These are phyloP conservation scores for Diabrotica balteata DNA, from an alignment of 2,888 invertebrate genomes.

Conservation along the genomic window DNA sequence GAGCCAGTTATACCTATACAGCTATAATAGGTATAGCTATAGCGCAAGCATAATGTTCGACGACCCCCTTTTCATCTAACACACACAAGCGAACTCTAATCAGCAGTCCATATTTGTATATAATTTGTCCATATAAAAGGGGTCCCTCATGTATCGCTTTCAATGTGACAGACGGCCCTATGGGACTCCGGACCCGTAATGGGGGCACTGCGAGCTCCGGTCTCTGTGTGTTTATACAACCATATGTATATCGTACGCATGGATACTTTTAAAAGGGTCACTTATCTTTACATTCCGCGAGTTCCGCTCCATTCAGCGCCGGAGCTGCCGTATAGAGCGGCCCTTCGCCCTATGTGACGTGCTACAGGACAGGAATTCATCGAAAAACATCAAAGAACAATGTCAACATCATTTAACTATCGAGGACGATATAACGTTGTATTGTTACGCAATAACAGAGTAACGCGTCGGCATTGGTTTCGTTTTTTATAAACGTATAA, in stretches of 20 bases:
- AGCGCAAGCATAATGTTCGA: conserved; percentile 18
- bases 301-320: conserved; percentile 45
- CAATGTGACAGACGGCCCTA: conserved; percentile 57
- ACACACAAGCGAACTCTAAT: conserved; percentile 50
- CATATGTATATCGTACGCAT: conserved; percentile 59
- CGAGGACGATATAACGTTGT: no score
- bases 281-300: conserved; percentile 54
- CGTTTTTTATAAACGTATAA: no score
- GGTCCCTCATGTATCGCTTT: conserved; percentile 58
- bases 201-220: conserved; percentile 29
- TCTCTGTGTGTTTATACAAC: conserved; percentile 53
- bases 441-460: no score
- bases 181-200: conserved; percentile 45
- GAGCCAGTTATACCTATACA: conserved; percentile 10
- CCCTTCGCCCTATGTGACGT: conserved; percentile 6
- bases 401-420: neutral
- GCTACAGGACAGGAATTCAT: conserved; percentile 9
- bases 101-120: conserved; percentile 63
- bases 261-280: conserved; percentile 59
- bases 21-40: conserved; percentile 8
- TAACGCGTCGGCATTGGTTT: no score
- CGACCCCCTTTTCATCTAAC: conserved; percentile 20
- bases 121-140: conserved; percentile 62
- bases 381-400: conserved; percentile 2
- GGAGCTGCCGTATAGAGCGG: conserved; percentile 20